Percentiles rank a stretch among this genome's conserved stretches.
Conservation (phyloP, 2,888 invertebrate genomes). For the Rhingia rostrata region DNA sequence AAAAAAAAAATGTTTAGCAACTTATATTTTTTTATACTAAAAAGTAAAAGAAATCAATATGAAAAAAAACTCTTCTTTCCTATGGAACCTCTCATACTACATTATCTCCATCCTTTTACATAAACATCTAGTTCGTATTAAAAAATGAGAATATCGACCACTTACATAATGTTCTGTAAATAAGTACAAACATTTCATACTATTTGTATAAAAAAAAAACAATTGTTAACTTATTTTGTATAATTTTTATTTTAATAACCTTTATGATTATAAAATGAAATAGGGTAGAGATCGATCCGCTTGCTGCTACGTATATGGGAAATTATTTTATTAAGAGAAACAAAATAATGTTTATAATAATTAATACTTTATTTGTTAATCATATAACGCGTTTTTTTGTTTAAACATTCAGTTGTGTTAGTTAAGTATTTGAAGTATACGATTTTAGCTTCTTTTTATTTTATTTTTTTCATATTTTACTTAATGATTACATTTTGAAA, state of each 20-base stretch:
- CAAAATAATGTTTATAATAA: not conserved
- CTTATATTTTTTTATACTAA: conserved; percentile 14
- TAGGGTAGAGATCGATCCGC: not conserved
- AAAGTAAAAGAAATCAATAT: not conserved
- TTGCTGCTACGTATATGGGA: conserved; percentile 21
- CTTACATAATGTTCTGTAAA: conserved; percentile 57
- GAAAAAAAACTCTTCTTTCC: conserved; percentile 14
- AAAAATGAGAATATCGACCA: conserved; percentile 40
- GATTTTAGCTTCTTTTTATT: no score
- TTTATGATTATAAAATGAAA: conserved; percentile 4
- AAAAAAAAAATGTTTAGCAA: not conserved
- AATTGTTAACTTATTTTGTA: conserved; percentile 51
- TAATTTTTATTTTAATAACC: conserved; percentile 30
- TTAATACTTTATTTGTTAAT: not conserved
- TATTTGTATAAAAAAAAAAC: conserved; percentile 43
- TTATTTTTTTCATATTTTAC: no score
- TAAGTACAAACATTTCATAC: conserved; percentile 63
- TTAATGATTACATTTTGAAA: no score
- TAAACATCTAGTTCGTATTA: conserved; percentile 18
- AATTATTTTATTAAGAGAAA: conserved; percentile 17
- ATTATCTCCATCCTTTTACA: conserved; percentile 46
- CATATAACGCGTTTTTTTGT: no score
- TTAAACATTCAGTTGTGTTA: no score
- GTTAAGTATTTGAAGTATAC: no score
- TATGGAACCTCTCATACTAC: conserved; percentile 37